Evolutionary conservation across 2,113 vertebrate genomes (phyloP), one percentile per base, ranked within the genome.

Genomic region (Ochotona curzoniae): DNA sequence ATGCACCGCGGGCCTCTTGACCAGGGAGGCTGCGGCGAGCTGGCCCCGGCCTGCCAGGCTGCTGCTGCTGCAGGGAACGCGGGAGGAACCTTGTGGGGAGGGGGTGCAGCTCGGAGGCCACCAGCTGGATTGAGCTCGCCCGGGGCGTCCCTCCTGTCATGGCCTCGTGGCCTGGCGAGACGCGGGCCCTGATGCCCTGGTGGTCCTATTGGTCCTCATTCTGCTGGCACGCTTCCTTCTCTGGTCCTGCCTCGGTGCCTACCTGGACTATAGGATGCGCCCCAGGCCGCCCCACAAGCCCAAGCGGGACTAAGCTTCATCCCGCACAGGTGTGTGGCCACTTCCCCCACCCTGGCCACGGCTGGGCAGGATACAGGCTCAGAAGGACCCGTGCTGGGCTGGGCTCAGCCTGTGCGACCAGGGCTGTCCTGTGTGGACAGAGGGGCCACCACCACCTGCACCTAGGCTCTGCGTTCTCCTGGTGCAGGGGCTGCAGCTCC

Each of bases 1-100:
- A 98, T 97, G 98, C 97, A 87, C 93, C 98, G 96, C 97, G 97
- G 98, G 98, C 97, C 98, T 96, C 98, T 98, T 96, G 97, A 98
- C 97, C 98, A 96, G 96, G 97, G 97, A 96, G 98, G 98, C 98
- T 89, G 87, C 97, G 38, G 38, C 38, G 38, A 86, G 97, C 97
- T 94, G 97, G 94, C 96, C 98, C 97, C 96, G 96, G 95, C 97
- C 98, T 97, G 97, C 97, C 98, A 97, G 98, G 98, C 97, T 97
- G 97, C 98, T 98, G 96, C 97, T 93, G 93, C 94, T 91, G 97
- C 94, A 94, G 95, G n/a, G 90, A 95, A 88, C 69, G 83, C 93
- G 89, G 94, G 96, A 14, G 32, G 18, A 9, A 23, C 80, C 60
- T 63, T 81, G 9, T 30, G 57, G 18, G 28, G 60, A 30, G 90